A percentile compares a stretch with the other conserved stretches of the same genome.
Evolutionary conservation across 2,113 vertebrate species (phyloP).

Genomic region (Ctenomys sociabilis): DNA sequence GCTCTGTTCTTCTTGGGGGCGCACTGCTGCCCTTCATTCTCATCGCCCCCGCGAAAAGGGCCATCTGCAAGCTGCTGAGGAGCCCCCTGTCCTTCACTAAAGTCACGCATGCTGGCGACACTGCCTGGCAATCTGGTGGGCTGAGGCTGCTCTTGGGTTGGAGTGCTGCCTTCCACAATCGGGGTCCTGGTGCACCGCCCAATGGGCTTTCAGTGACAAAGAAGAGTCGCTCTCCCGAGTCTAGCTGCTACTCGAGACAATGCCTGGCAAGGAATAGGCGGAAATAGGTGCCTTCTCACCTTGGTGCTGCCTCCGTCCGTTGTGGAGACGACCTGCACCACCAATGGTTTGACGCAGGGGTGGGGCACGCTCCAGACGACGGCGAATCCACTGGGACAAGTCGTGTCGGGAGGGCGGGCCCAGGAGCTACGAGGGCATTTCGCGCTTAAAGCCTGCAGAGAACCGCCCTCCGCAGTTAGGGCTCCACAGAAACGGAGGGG

Average conservation of each 20-base stretch:
- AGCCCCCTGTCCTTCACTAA: not conserved
- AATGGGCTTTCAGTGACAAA: no score
- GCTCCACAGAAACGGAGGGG: no score
- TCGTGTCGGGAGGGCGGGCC: not conserved
- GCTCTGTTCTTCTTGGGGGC: no score
- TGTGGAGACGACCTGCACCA: not conserved
- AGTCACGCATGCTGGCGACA: not conserved
- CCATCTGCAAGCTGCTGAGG: not conserved
- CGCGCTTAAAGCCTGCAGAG: no score
- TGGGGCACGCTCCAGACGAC: not conserved
- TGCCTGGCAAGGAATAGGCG: not conserved
- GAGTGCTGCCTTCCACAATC: no score
- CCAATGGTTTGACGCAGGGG: not conserved
- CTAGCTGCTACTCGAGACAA: not conserved
- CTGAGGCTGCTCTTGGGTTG: no score
- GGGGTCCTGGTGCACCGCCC: no score
- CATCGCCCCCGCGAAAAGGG: not conserved
- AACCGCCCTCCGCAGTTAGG: no score
- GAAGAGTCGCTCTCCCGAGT: not conserved
- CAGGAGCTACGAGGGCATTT: not conserved
- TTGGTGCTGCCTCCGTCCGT: accelerated
- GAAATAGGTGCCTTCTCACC: not conserved
- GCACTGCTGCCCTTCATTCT: not conserved
- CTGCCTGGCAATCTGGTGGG: not conserved
- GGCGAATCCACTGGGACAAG: not conserved